Evolutionary conservation across 2,113 vertebrate species (phyloP), one percentile per base, ranked within the genome.

Genomic region (Oreochromis spilurus): DNA sequence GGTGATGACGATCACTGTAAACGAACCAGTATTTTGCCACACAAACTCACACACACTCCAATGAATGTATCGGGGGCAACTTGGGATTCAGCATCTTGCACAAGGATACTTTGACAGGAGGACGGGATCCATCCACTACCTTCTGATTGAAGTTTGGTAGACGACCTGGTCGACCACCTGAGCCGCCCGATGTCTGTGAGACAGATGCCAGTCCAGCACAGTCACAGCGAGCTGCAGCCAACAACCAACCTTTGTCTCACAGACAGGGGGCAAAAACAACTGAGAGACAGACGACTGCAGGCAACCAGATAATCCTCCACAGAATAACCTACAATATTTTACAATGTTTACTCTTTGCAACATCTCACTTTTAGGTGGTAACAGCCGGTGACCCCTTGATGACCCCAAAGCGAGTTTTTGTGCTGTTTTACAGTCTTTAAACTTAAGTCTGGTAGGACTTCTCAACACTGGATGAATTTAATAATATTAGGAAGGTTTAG

Each of bases 21-120:
- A 62, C 1, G 0, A 36, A 62, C 16, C 31, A n/a, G 58, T 62
- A 17, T 62, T 62, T 62, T 29, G 0, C 4, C 60, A 1, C 10
- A 62, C 58, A 21, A 2, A 50, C 14, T 21, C 50, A 7, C 17
- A 52, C 53, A 34, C 58, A 4, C 60, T 0, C 7, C 2, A 2
- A 67, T 40, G 19, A 12, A 43, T 40, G 21, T 13, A 67, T 40
- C 17, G 19, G 36, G 34, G 62, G 19, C 19, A 40, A 67, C 38
- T 14, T 40, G 62, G 40, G 36, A 40, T 21, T 65, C 62, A 21
- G 62, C 4, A 21, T 70, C 62, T 43, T 1, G 65, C 36, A 24
- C 12, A 14, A 24, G n/a, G 0, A 70, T 6, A 8, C n/a, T 70
- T 14, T 5, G 62, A 24, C 62, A 14, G n/a, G 21, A 55, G 11